A percentile compares a stretch with the other conserved stretches of the same genome.
Conservation (phyloP, 2,113 vertebrate species). For the Heloderma charlesbogerti region DNA sequence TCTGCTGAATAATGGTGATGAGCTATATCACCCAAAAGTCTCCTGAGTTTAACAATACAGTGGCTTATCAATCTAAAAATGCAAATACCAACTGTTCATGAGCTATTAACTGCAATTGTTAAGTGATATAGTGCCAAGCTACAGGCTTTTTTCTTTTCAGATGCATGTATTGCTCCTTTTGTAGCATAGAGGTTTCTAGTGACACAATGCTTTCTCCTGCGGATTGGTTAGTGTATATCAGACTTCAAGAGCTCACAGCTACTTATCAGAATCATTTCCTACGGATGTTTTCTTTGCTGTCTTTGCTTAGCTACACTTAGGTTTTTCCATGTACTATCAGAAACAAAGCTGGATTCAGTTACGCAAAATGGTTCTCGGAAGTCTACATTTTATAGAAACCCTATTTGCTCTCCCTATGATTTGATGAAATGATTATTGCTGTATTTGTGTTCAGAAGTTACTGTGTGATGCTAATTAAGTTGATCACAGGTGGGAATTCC, state of each 20-base stretch:
- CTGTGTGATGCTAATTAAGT: constrained; percentile 22
- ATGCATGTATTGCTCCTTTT: neutral
- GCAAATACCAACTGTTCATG: neutral
- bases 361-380: neutral
- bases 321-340: neutral
- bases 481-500: constrained; percentile 37
- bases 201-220: neutral
- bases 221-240: neutral
- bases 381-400: constrained; percentile 6
- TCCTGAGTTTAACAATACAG: neutral
- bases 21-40: neutral
- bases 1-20: neutral
- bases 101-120: neutral
- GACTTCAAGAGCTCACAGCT: constrained; percentile 12
- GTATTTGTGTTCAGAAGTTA: constrained; percentile 20
- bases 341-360: constrained; percentile 15
- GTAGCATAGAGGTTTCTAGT: neutral
- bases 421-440: constrained; percentile 13
- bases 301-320: neutral
- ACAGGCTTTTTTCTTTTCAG: neutral
- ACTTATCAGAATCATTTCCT: constrained; percentile 28
- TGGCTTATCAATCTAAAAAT: neutral
- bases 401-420: constrained; percentile 20
- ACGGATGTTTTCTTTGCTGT: constrained; percentile 23
- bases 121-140: neutral